Conservation (phyloP, 2,113 vertebrate species). For the Platycercus adscitus region DNA sequence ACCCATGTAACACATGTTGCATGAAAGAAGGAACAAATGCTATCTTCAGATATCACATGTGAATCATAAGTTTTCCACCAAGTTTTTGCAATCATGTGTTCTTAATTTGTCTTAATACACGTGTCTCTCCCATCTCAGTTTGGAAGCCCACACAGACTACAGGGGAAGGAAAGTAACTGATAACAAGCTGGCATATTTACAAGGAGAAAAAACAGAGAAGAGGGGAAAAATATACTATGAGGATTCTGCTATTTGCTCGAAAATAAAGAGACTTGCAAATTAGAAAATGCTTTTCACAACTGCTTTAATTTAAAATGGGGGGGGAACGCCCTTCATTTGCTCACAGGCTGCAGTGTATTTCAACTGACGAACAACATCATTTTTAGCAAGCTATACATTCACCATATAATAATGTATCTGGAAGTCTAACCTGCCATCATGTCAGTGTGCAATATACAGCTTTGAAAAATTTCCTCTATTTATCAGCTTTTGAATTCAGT, state of each 20-base stretch:
- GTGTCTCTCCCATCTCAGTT: background rate
- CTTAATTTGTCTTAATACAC: background rate
- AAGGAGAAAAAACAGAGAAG: background rate
- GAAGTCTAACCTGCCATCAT: constrained; percentile 55
- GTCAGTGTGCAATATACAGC: background rate
- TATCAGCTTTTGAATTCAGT: constrained; percentile 24
- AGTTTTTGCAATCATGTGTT: background rate
- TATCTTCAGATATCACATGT: background rate
- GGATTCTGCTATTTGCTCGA: background rate
- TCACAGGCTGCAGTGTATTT: background rate
- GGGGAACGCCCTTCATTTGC: background rate
- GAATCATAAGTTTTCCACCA: background rate
- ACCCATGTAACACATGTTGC: accelerated
- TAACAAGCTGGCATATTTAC: background rate
- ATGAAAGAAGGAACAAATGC: background rate
- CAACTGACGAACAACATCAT: background rate
- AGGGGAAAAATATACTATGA: background rate
- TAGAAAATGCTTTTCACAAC: background rate
- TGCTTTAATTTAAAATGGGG: background rate
- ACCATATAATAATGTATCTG: background rate
- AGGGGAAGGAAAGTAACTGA: background rate
- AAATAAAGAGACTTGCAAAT: background rate
- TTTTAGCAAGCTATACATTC: constrained; percentile 15
- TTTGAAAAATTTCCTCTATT: constrained; percentile 6
- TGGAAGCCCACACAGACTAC: background rate